Evolutionary conservation across 2,888 invertebrate species (phyloP), one percentile per base, ranked within the genome.

Genomic region (Cerastis rubricosa): DNA sequence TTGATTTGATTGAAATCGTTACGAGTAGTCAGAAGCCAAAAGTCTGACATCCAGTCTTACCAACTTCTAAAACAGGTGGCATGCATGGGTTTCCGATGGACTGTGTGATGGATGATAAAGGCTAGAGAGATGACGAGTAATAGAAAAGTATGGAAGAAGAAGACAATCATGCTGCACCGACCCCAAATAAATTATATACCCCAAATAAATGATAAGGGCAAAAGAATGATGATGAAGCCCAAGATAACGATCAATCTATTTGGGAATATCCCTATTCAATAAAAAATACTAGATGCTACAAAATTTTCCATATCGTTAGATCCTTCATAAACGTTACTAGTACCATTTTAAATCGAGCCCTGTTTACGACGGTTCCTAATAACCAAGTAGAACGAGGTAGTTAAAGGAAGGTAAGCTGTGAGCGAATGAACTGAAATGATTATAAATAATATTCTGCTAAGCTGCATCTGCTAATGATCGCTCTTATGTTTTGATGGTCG

Each of bases 371-470:
- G 57, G 73, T 78, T 81, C 79, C 78, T 88, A 87, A 89, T 87
- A 86, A 81, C 84, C 80, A 77, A 8, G 86, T 86, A 88, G 85
- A 87, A 84, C 89, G 78, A 85, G 87, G 89, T 90, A 93, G 92
- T 89, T 85, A 90, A 86, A 85, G 40, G 67, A 73, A 73, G 43
- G 70, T 25, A 72, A 54, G 7, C 71, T 73, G 73, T 80, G 76
- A 74, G 87, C 77, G 83, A 86, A 85, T 64, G 84, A 80, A 84
- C 80, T 87, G 66, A 82, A 83, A 79, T 80, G 82, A 76, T 85
- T 82, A 91, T 91, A 88, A 91, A 91, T 65, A 79, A 82, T 91
- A 90, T 87, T 87, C 88, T 87, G 87, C 86, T 84, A 89, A 91
- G 76, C 70, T 73, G 57, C 64, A 78, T 65, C 4, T 67, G 78